Conservation (phyloP, 2,113 vertebrate species). For the Sapajus apella region DNA sequence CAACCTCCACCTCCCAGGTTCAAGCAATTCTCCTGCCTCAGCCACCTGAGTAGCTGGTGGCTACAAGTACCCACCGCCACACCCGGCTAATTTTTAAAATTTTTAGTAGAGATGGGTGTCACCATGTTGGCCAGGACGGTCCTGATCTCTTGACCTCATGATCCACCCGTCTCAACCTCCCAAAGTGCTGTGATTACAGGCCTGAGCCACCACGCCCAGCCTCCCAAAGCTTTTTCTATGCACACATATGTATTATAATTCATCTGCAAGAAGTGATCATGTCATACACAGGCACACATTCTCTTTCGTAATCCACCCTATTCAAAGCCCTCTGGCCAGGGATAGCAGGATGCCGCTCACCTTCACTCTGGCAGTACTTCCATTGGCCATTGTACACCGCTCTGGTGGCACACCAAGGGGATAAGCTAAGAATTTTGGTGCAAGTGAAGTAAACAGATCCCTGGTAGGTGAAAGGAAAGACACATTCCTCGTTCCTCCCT, state of each 20-base stretch:
- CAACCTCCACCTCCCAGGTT: too few species aligned
- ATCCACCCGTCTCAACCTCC: rapidly evolving
- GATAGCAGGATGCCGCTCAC: rapidly evolving
- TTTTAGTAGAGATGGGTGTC: too few species aligned
- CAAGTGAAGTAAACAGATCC: conserved; percentile 9
- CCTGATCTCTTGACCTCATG: too few species aligned
- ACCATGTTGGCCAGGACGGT: too few species aligned
- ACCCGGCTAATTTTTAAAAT: too few species aligned
- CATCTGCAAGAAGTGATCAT: neutral
- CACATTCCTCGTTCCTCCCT: neutral
- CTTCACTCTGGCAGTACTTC: neutral
- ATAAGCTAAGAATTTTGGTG: neutral
- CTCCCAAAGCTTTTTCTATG: neutral
- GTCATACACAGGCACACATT: too few species aligned
- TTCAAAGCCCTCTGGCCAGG: neutral
- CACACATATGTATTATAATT: neutral
- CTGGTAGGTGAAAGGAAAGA: conserved; percentile 58
- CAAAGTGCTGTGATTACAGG: too few species aligned
- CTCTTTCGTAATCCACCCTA: neutral
- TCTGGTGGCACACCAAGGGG: conserved; percentile 15
- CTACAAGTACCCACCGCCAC: too few species aligned
- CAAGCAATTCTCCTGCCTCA: too few species aligned
- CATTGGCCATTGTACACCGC: neutral
- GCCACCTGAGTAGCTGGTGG: too few species aligned
- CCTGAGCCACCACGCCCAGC: too few species aligned